Evolutionary conservation across 2,797 vertebrate species (phyloP).

Genomic region (Clarias platycephalus): DNA sequence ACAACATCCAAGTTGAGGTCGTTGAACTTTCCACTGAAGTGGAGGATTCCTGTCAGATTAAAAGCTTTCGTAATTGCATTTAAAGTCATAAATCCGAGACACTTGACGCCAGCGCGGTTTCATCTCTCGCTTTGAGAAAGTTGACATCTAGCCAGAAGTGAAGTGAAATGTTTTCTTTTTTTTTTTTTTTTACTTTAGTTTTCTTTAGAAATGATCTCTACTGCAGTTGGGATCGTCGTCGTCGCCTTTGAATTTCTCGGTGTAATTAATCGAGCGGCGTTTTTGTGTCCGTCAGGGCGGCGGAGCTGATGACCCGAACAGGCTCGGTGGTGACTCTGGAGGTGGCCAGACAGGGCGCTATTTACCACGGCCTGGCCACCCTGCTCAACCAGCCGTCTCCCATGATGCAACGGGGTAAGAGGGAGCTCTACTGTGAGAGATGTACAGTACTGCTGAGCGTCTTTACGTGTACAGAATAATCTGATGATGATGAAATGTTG

Average conservation of each 20-base stretch:
- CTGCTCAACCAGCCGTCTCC: conserved; percentile 97
- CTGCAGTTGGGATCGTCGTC: not conserved
- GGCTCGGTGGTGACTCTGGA: conserved; percentile 96
- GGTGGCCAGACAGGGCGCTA: conserved; percentile 97
- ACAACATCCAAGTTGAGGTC: not conserved
- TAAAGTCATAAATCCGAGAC: conserved; percentile 17
- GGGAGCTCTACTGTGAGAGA: too few relatives aligned
- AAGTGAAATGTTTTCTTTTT: not conserved
- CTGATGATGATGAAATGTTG: not conserved
- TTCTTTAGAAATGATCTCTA: not conserved
- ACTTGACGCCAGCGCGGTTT: conserved; percentile 34
- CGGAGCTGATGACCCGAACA: conserved; percentile 97
- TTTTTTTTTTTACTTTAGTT: too few relatives aligned
- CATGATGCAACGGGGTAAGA: conserved; percentile 92
- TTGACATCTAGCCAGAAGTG: conserved; percentile 16
- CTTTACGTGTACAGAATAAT: not conserved
- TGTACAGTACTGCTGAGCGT: not conserved
- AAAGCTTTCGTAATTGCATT: conserved; percentile 34
- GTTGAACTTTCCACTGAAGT: conserved; percentile 14
- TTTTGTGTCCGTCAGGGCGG: conserved; percentile 78
- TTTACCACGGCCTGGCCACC: conserved; percentile 96
- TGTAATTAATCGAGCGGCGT: not conserved
- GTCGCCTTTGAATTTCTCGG: not conserved
- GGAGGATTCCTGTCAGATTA: conserved; percentile 21
- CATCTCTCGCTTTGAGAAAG: conserved; percentile 31